A percentile compares a stretch with the other conserved stretches of the same genome.
These are phyloP conservation scores for Enchytraeus crypticus DNA, from an alignment of 2,888 invertebrate species.

Conservation along the genomic window DNA sequence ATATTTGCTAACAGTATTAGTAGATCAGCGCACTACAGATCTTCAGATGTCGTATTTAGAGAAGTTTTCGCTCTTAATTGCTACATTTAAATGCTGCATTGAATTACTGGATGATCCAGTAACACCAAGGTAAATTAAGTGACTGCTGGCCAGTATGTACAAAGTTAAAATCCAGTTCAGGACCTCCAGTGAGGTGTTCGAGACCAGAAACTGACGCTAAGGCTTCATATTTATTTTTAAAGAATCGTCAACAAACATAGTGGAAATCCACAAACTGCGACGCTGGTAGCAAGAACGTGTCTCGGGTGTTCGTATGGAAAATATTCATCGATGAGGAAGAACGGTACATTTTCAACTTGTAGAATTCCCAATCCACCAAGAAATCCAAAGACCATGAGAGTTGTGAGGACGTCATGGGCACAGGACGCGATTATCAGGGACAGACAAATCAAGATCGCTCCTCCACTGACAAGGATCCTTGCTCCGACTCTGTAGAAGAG, in stretches of 20 bases:
- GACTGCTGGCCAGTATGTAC: too few relatives aligned
- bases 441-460: conserved; percentile 12
- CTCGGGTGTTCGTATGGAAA: conserved; percentile 26
- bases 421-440: conserved; percentile 9
- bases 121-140: too few relatives aligned
- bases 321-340: conserved; percentile 24
- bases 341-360: conserved; percentile 25
- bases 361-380: conserved; percentile 21
- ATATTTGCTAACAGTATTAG: too few relatives aligned
- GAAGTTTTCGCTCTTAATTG: too few relatives aligned
- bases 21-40: too few relatives aligned
- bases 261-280: conserved; percentile 27
- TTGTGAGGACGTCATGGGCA: conserved; percentile 1
- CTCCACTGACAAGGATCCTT: conserved; percentile 9
- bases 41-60: too few relatives aligned
- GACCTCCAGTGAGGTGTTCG: too few relatives aligned
- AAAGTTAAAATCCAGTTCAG: too few relatives aligned
- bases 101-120: too few relatives aligned
- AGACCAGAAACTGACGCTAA: too few relatives aligned
- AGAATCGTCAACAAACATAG: conserved; percentile 24
- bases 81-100: too few relatives aligned
- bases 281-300: conserved; percentile 27
- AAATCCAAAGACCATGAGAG: conserved; percentile 22
- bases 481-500: conserved; percentile 13
- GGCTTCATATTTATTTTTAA: too few relatives aligned